Conservation (phyloP, 2,888 invertebrate genomes). For the Drosophila neoperkinsi region DNA sequence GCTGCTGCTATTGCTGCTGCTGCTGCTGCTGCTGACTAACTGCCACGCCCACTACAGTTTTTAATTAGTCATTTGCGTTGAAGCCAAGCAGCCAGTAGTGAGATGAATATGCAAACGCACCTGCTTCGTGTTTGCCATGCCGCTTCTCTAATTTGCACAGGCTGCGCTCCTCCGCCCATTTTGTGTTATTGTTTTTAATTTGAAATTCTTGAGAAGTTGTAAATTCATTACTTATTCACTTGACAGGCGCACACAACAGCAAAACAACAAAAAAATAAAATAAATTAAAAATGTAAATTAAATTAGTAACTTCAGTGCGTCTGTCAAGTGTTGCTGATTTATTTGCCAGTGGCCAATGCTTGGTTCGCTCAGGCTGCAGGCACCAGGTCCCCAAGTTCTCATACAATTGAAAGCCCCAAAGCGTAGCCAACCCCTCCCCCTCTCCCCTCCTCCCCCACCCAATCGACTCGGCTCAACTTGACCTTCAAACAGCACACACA, state of each 20-base stretch:
- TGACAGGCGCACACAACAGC: conserved; percentile 66
- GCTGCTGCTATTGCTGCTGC: conserved; percentile 22
- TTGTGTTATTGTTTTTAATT: conserved; percentile 82
- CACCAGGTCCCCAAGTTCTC: conserved; percentile 12
- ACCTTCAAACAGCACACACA: conserved; percentile 64
- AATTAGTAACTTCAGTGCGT: conserved; percentile 81
- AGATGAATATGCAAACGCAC: conserved; percentile 68
- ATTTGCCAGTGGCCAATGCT: conserved; percentile 66
- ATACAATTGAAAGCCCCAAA: conserved; percentile 58
- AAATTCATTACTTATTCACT: conserved; percentile 83
- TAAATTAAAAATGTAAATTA: conserved; percentile 83
- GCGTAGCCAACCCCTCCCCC: conserved; percentile 5
- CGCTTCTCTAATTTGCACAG: conserved; percentile 68
- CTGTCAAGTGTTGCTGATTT: conserved; percentile 81
- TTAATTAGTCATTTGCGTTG: conserved; percentile 76
- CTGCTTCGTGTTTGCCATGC: conserved; percentile 63
- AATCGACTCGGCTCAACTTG: conserved; percentile 51
- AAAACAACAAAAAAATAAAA: conserved; percentile 47
- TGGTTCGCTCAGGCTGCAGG: background rate
- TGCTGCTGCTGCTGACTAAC: conserved; percentile 57
- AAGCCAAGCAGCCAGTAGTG: conserved; percentile 35
- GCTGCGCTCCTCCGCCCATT: conserved; percentile 59
- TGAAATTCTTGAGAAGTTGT: conserved; percentile 82
- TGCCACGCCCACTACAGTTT: conserved; percentile 76
- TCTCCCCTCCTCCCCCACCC: background rate